These are phyloP conservation scores for cattle (Bos taurus) DNA, from an alignment of 2,113 vertebrate genomes.

Conservation along the genomic window ARS-UCD2.0 NC_037357.1:2785501-2786000, in stretches of 20 bases:
- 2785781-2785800: background rate
- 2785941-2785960: background rate
- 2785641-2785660: background rate
- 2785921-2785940: background rate
- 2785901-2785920: background rate
- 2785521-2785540: background rate
- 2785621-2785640: background rate
- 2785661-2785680: background rate
- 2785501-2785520: background rate
- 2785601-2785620: background rate
- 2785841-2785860: background rate
- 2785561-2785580: background rate
- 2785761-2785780: background rate
- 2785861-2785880: background rate
- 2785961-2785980: background rate
- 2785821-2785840: background rate
- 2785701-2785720: background rate
- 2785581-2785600: constrained; percentile 35
- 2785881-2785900: background rate
- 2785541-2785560: background rate
- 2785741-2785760: background rate
- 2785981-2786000: background rate
- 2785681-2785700: background rate
- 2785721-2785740: background rate
- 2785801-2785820: background rate